A percentile compares a stretch with the other conserved stretches of the same genome.
phyloP scores from a whole-genome alignment of 1,140 invertebrate genomes.

The Listronotus oregonensis region DNA sequence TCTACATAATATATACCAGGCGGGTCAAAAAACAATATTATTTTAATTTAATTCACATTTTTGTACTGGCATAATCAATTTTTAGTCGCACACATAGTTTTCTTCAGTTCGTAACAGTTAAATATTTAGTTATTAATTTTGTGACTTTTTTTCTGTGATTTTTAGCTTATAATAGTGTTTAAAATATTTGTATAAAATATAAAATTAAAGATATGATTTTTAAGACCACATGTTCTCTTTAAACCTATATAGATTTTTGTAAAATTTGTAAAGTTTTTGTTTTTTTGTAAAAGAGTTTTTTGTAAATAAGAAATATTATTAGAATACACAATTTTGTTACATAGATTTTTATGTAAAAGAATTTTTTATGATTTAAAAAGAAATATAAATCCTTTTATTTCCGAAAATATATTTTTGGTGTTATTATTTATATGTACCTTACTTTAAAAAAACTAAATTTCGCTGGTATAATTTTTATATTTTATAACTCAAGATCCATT shows the following conservation, averaged over 20 bases:
- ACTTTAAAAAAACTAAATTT: too few species aligned
- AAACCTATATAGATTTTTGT: constrained; percentile 44
- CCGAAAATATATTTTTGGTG: too few species aligned
- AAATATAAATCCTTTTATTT: too few species aligned
- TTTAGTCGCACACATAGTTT: not conserved
- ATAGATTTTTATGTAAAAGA: too few species aligned
- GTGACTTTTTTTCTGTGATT: constrained; percentile 50
- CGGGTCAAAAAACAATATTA: constrained; percentile 40
- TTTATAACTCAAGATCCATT: too few species aligned
- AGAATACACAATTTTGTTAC: constrained; percentile 31
- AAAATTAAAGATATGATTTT: constrained; percentile 8
- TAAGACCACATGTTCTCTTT: constrained; percentile 39
- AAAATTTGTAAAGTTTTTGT: constrained; percentile 23
- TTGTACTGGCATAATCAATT: not conserved
- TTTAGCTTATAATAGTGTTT: constrained; percentile 43
- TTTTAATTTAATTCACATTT: constrained; percentile 7
- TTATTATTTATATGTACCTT: too few species aligned
- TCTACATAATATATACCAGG: constrained; percentile 33
- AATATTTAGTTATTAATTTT: constrained; percentile 32
- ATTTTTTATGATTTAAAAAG: too few species aligned
- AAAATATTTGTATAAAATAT: constrained; percentile 27
- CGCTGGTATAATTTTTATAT: too few species aligned
- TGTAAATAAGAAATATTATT: constrained; percentile 42
- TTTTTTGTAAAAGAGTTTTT: constrained; percentile 42
- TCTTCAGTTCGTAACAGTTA: not conserved